phyloP scores from a whole-genome alignment of 2,113 vertebrate species.

The Mesoclemmys tuberculata region DNA sequence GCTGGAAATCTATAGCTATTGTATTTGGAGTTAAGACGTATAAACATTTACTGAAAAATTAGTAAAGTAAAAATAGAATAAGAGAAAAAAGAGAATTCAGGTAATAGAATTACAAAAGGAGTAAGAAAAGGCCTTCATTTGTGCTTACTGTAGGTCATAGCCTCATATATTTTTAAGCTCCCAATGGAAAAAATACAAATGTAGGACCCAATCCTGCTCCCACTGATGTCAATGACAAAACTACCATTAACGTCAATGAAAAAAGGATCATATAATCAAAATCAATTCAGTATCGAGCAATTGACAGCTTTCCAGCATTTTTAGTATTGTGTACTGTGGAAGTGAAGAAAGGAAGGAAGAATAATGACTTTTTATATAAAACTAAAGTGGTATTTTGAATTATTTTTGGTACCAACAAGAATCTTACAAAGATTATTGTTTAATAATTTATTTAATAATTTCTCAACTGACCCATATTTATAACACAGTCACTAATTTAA shows the following conservation, averaged over 20 bases:
- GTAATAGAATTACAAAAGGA: not conserved
- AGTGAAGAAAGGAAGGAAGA: not conserved
- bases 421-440: not conserved
- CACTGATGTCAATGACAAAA: not conserved
- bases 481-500: not conserved
- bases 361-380: slow-evolving; percentile 1
- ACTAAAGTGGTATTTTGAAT: not conserved
- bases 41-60: not conserved
- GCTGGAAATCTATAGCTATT: not conserved
- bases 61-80: not conserved
- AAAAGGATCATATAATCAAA: not conserved
- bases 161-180: slow-evolving; percentile 39
- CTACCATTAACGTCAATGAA: not conserved
- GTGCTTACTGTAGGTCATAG: slow-evolving; percentile 29
- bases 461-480: not conserved
- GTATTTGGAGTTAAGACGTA: not conserved
- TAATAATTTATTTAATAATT: not conserved
- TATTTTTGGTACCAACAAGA: not conserved
- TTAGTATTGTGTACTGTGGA: slow-evolving; percentile 35
- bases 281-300: slow-evolving; percentile 58
- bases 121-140: not conserved
- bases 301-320: slow-evolving; percentile 9
- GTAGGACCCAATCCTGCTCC: not conserved
- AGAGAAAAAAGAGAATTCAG: not conserved
- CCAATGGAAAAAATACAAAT: slow-evolving; percentile 28